Base-by-base conservation (phyloP, 2,888 invertebrate genomes). In the Microchrysa polita region DNA sequence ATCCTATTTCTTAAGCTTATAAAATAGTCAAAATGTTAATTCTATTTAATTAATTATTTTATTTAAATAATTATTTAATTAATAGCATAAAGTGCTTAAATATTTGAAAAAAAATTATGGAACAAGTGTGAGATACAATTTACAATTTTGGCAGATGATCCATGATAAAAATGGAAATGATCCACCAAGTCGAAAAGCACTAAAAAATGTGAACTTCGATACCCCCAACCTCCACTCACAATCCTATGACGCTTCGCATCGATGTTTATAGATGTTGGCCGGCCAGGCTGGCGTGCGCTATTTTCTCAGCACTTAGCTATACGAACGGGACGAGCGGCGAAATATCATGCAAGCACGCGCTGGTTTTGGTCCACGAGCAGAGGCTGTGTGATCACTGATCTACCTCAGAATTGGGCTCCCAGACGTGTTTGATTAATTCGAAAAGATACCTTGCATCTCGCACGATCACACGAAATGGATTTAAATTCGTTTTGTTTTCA, bases 341-440 rank as follows among this genome's bases (percentile, higher is more conserved):
- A 18, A 63, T 20, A 27, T 23, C 23, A 20, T 20, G 67, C 14
- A 67, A 67, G 67, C 67, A 67, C 67, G 67, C 67, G 67, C 67
- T 53, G 12, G 52, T 23, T n/a, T 14, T 53, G 27, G 34, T 67
- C 34, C 67, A 52, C 34, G 67, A 34, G 48, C 23, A 27, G 67
- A 67, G 52, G 52, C 67, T 53, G 67, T 22, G n/a, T n/a, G n/a
- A n/a, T n/a, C n/a, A n/a, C n/a, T n/a, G 61, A 14, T 60, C 2
- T 10, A 23, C 59, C 23, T 48, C 12, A 14, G 22, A 52, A 22
- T 67, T 23, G 67, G 52, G 67, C 23, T 67, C 27, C 67, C 53
- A 52, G 52, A 67, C 53, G 18, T 22, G 5, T 65, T 18, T 34
- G 9, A 44, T 44, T 20, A 16, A 48, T 48, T 22, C 48, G 9